Conservation (phyloP, 2,113 vertebrate genomes). For the Anoura caudifer region DNA sequence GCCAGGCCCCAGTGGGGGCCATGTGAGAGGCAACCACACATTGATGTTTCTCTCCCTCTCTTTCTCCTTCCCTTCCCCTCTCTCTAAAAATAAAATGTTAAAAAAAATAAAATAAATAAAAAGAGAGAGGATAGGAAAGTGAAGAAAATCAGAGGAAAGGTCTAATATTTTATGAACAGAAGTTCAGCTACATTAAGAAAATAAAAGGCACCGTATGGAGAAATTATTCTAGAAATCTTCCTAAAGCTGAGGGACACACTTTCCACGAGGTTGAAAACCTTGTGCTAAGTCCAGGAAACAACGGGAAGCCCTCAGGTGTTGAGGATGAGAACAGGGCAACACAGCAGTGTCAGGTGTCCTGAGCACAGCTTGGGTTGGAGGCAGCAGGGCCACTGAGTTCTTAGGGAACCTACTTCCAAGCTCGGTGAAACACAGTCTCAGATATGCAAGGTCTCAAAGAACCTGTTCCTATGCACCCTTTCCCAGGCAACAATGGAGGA, state of each 20-base stretch:
- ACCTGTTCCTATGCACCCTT: background rate
- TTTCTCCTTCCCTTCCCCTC: too few relatives aligned
- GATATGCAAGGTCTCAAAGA: background rate
- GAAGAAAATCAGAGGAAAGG: background rate
- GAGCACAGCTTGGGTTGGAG: fast-evolving
- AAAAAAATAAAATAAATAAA: too few relatives aligned
- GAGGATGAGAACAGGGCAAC: background rate
- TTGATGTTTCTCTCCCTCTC: too few relatives aligned
- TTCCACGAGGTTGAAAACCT: background rate
- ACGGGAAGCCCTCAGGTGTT: fast-evolving
- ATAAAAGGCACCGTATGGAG: background rate
- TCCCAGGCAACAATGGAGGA: background rate
- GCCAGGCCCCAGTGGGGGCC: too few relatives aligned
- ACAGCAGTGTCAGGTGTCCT: background rate
- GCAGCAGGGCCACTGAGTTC: background rate
- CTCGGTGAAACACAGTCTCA: background rate
- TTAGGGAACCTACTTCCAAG: background rate
- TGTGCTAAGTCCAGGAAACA: background rate
- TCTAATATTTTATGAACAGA: background rate
- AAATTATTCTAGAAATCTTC: background rate
- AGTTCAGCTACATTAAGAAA: background rate
- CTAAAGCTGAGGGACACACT: background rate
- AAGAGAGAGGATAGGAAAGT: background rate
- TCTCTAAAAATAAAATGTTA: too few relatives aligned
- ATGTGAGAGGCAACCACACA: too few relatives aligned